Evolutionary conservation across 2,888 invertebrate genomes (phyloP), one percentile per base, ranked within the genome.

Genomic region (Leptura quadrifasciata): DNA sequence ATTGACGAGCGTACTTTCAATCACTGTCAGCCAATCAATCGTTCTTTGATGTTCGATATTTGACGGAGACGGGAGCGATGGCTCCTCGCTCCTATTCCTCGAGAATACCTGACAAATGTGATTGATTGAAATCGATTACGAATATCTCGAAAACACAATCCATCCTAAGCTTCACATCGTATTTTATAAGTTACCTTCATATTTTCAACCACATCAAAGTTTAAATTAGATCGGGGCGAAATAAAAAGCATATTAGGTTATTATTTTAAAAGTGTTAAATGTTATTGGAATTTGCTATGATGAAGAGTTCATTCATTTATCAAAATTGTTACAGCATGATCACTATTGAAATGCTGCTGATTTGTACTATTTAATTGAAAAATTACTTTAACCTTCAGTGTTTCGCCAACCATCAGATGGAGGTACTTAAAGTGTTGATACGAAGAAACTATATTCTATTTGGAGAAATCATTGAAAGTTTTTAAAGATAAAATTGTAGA

Each of bases 1-100:
- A 80, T 86, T 85, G 86, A 85, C 86, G 82, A 82, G 82, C 83
- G 79, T 82, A 84, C 85, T 85, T 87, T 88, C 88, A 87, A 88
- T 88, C 88, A 88, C 85, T 86, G 88, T 88, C 88, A 84, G 83
- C 86, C 85, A 87, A 88, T 88, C 88, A 88, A 88, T 88, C 88
- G 87, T 84, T 82, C 83, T 87, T 85, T 87, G 86, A 87, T 85
- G 87, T 82, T 86, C 84, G 85, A 86, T 87, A 86, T 83, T 84
- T 82, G 84, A 83, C 81, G 82, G 76, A 81, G 81, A 74, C 77
- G 79, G 72, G 77, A 79, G 73, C 77, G 81, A 82, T 78, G 81
- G 78, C 79, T 78, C 79, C 74, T 74, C 80, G 77, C 80, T 76
- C 76, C 82, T 81, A 83, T 83, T 85, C 80, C 82, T 82, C 84